Conservation (phyloP, 2,113 vertebrate genomes). For the Dicerorhinus sumatrensis region DNA sequence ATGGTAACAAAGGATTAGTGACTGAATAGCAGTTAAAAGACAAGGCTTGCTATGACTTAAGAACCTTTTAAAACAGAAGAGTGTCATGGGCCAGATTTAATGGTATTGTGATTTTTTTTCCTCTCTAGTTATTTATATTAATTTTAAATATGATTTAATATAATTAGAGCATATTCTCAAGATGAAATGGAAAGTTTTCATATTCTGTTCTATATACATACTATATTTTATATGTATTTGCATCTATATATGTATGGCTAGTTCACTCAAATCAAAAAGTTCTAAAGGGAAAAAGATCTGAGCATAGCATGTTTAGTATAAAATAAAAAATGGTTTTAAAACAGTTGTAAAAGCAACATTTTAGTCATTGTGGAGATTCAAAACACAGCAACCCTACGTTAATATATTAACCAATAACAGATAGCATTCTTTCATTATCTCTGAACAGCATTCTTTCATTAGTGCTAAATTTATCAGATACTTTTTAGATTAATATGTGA, state of each 20-base stretch:
- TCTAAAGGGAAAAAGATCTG: not conserved
- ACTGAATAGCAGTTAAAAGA: constrained; percentile 15
- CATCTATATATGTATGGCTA: not conserved
- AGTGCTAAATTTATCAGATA: not conserved
- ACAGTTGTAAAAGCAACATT: not conserved
- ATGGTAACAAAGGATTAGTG: not conserved
- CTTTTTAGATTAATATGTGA: constrained; percentile 29
- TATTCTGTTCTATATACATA: not conserved
- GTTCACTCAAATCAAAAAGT: not conserved
- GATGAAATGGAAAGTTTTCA: not conserved
- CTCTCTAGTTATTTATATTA: constrained; percentile 31
- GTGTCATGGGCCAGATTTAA: not conserved
- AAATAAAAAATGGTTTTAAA: constrained; percentile 13
- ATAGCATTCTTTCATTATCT: not conserved
- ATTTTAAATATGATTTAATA: constrained; percentile 34
- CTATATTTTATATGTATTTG: not conserved
- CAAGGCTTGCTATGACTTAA: not conserved
- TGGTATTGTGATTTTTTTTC: not conserved
- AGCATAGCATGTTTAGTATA: not conserved
- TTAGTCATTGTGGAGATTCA: not conserved
- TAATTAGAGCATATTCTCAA: not conserved
- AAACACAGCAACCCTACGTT: not conserved
- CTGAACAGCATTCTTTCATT: not conserved
- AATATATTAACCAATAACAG: constrained; percentile 34
- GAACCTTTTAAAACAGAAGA: constrained; percentile 28